Evolutionary conservation across 2,888 invertebrate genomes (phyloP), one percentile per base, ranked within the genome.

Genomic region (Ashinkailepas kermadecensis): DNA sequence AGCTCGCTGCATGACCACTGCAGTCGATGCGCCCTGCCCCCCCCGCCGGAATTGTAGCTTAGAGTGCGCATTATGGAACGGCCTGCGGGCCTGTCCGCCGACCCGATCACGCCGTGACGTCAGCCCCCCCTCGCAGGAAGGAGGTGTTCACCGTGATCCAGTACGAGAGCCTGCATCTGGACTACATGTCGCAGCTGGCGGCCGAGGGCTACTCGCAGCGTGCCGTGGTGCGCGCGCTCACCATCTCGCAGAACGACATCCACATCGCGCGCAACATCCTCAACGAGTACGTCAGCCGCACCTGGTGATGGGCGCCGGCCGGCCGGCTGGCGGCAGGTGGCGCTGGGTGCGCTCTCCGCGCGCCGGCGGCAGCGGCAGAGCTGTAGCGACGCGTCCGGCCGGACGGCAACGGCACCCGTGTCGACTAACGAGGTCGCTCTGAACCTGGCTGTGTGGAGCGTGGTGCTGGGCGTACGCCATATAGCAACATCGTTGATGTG

Each of bases 231-330:
- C 91, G 96, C 85, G 97, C 97, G 9, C 89, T 97, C 85, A 94
- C 95, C 83, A 96, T 97, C 86, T 95, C 96, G 1, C 91, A 95
- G 83, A 97, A 97, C 89, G 95, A 97, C 88, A 90, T 97, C 81
- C 95, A 95, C 87, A 97, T 97, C 96, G 97, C 97, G 80, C 94
- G 96, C 89, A 96, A 97, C 87, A 96, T 96, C 86, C 89, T 96
- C 85, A 94, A 95, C 87, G 95, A 96, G 87, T 96, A 96, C 88
- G 95, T 94, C 80, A 74, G 56, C 74, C 54, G 74, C 56, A 56
- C 74, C 56, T 74, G 56, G 74, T 67, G 65, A 80, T 59, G n/a
- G 56, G 59, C 25, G 11, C 81, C 21, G 23, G 67, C 13, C 18
- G 18, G 39, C 12, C 10, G 64, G 21, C 21, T 23, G 64, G 62